Conservation (phyloP, 2,888 invertebrate genomes). For the Stenotaenia linearis region DNA sequence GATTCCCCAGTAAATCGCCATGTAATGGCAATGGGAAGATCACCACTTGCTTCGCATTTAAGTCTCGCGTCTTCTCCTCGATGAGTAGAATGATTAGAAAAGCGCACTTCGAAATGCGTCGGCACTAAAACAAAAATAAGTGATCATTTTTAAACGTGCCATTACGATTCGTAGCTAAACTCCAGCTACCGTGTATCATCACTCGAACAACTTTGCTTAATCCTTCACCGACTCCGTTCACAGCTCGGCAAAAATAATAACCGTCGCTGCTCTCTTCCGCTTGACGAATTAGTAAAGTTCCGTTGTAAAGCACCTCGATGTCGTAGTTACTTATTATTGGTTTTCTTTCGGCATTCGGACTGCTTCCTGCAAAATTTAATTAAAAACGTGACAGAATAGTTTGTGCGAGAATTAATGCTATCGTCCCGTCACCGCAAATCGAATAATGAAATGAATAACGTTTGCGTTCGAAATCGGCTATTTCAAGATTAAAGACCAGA, state of each 20-base stretch:
- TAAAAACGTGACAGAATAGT: background rate
- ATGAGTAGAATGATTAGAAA: constrained; percentile 82
- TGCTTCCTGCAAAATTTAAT: constrained; percentile 59
- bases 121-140: constrained; percentile 56
- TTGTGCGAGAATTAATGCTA: background rate
- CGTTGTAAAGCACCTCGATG: constrained; percentile 82
- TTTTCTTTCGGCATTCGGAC: constrained; percentile 88
- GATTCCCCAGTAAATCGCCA: constrained; percentile 95
- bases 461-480: too few species aligned
- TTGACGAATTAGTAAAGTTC: constrained; percentile 80
- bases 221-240: constrained; percentile 91
- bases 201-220: constrained; percentile 89
- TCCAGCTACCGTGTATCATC: constrained; percentile 74
- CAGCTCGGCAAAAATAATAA: constrained; percentile 90
- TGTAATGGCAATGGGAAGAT: constrained; percentile 87
- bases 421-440: background rate
- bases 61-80: constrained; percentile 83
- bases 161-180: background rate
- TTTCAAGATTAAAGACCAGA: too few species aligned
- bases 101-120: constrained; percentile 86
- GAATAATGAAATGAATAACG: background rate
- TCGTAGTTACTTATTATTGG: constrained; percentile 82
- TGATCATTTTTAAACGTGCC: background rate
- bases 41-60: constrained; percentile 73
- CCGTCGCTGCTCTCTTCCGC: constrained; percentile 92